These are phyloP conservation scores for Schrankia costaestrigalis DNA, from an alignment of 2,888 invertebrate genomes.

Conservation along the genomic window DNA sequence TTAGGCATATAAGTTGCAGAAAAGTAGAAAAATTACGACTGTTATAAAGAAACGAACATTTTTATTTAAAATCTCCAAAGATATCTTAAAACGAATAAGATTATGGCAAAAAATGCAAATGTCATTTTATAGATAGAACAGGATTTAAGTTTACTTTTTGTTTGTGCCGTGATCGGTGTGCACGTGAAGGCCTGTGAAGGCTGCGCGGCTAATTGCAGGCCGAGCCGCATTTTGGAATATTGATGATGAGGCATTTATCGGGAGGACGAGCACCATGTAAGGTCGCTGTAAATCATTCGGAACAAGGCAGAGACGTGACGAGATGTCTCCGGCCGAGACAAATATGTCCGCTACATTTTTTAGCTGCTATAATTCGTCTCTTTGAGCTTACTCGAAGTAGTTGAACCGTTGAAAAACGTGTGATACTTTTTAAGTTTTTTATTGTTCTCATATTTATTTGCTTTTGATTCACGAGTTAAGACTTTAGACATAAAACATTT, in stretches of 20 bases:
- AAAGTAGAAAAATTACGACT: no score
- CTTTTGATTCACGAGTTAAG: not conserved
- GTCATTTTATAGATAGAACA: conserved; percentile 71
- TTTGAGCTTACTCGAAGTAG: conserved; percentile 53
- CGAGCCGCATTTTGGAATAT: conserved; percentile 79
- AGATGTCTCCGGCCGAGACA: conserved; percentile 73
- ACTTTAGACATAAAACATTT: no score
- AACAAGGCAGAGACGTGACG: conserved; percentile 72
- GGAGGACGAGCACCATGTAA: conserved; percentile 74
- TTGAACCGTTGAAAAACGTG: conserved; percentile 44
- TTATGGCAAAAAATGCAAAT: conserved; percentile 53
- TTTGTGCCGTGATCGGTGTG: conserved; percentile 53
- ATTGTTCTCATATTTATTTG: conserved; percentile 12
- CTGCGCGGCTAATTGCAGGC: conserved; percentile 75
- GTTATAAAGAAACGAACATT: not conserved
- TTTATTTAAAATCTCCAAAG: conserved; percentile 19
- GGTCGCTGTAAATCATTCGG: conserved; percentile 77
- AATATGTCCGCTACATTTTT: conserved; percentile 71
- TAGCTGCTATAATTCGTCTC: conserved; percentile 64
- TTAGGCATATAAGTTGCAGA: no score
- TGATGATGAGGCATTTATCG: conserved; percentile 79
- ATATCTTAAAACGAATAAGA: conserved; percentile 27
- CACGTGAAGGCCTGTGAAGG: conserved; percentile 75
- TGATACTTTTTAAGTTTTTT: conserved; percentile 28
- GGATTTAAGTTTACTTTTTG: conserved; percentile 70